Evolutionary conservation across 2,113 vertebrate genomes (phyloP), one percentile per base, ranked within the genome.

Genomic region (Peucedramus taeniatus): DNA sequence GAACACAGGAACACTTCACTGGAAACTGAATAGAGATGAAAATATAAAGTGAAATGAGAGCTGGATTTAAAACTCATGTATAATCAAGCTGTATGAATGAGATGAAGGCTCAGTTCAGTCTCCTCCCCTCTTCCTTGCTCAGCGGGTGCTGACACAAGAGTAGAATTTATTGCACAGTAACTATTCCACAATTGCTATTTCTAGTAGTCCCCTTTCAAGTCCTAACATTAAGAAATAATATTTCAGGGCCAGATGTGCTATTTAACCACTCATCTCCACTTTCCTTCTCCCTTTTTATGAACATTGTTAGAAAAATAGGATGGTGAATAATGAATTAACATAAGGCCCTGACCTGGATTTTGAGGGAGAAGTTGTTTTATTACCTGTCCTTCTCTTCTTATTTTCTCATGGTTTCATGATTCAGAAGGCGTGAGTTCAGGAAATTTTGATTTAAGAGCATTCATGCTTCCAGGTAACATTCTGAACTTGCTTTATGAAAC

Each of bases 1-100:
- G 89, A 94, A 66, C 75, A 88, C 80, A 90, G 72, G 91, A 87
- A 90, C 68, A 81, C 83, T 94, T 77, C 59, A 83, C 42, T 86
- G 35, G 12, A 83, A 89, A 50, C 50, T 81, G 86, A 90, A 93
- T 54, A 68, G 54, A 74, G 51, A 86, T 42, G 44, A 74, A 94
- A 93, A 94, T 76, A 90, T 51, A 64, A 86, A 90, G 35, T 50
- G 40, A 42, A 80, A 94, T 26, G 39, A 89, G 42, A 90, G 71
- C 54, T 92, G 42, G 42, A 39, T 92, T 96, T 80, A 83, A 93
- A 65, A 6, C 27, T 69, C 4, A 3, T 47, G 13, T 33, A 28
- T 70, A 94, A 90, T 86, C 86, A 92, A 35, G 11, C 44, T 71
- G 19, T 30, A 50, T 78, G 76, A 84, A 87, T 66, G 65, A 95